phyloP scores from a whole-genome alignment of 2,888 invertebrate genomes.

The Agrilus cyanescens region DNA sequence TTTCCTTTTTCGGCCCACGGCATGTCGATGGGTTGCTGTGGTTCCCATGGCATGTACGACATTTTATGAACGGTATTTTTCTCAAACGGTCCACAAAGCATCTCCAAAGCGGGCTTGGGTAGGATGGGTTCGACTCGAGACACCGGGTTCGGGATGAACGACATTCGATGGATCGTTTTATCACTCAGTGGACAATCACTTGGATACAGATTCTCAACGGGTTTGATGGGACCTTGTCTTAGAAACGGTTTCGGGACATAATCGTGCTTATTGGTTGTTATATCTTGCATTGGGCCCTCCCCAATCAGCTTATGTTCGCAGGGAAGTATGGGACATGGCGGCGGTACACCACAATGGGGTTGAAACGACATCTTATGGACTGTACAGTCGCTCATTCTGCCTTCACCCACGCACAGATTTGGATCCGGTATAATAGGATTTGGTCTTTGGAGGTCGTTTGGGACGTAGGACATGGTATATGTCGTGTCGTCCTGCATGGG shows the following conservation, averaged over 20 bases:
- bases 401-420: slow-evolving; percentile 35
- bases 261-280: slow-evolving; percentile 64
- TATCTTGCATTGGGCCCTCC: slow-evolving; percentile 55
- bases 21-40: slow-evolving; percentile 29
- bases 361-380: slow-evolving; percentile 44
- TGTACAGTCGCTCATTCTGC: slow-evolving; percentile 39
- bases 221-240: slow-evolving; percentile 34
- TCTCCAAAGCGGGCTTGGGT: slow-evolving; percentile 25
- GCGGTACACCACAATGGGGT: slow-evolving; percentile 42
- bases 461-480: slow-evolving; percentile 52
- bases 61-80: slow-evolving; percentile 32
- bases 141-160: slow-evolving; percentile 38
- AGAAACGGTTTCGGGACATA: slow-evolving; percentile 51
- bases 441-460: slow-evolving; percentile 32
- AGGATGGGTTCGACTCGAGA: slow-evolving; percentile 21
- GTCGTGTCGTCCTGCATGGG: slow-evolving; percentile 50
- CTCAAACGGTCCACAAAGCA: slow-evolving; percentile 27
- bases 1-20: slow-evolving; percentile 34
- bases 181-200: slow-evolving; percentile 35
- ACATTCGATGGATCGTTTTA: slow-evolving; percentile 46
- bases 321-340: slow-evolving; percentile 46
- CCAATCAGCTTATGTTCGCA: slow-evolving; percentile 51
- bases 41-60: slow-evolving; percentile 39
- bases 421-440: slow-evolving; percentile 30
- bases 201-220: slow-evolving; percentile 27